Base-by-base conservation (phyloP, 2,888 invertebrate species). In the Phlogophora meticulosa region DNA sequence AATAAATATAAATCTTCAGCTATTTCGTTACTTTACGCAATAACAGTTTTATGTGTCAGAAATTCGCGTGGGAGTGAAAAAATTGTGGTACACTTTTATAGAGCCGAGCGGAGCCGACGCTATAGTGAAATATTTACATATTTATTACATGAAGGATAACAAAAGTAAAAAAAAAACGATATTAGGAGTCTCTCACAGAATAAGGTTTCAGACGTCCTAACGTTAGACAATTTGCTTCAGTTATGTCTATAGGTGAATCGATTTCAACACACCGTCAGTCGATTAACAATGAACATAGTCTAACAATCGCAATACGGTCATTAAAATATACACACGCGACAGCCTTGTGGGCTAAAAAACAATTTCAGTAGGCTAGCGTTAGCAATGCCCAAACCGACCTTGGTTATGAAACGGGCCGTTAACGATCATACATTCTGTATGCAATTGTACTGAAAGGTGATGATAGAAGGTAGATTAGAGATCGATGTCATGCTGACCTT, bases 1-100 rank as follows among this genome's bases (percentile, higher is more conserved):
- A 68, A 72, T 76, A 62, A 68, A 68, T 56, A 76, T 83, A 83
- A 84, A 84, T 81, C 76, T 63, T 82, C 64, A 49, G 55, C 38
- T 49, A 52, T 72, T 60, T 71, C 63, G 67, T 80, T 78, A 56
- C 67, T 76, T 74, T 83, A 76, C 53, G 81, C 71, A 78, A 73
- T 78, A 78, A 76, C 55, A 49, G 43, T 52, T 11, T n/a, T 53
- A 62, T 67, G 53, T 67, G 62, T 74, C 67, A 51, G 65, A 62
- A 60, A 20, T 55, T 61, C 4, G 53, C 22, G 63, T 77, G 58
- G 72, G 72, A 51, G 58, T 64, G 49, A 38, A 71, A 69, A 45
- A 60, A 40, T n/a, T 55, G 24, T 59, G 49, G 17, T 42, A 24
- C 10, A 38, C 3, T 53, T 58, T 63, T 57, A 52, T 24, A 55